Evolutionary conservation across 2,888 invertebrate genomes (phyloP).

Genomic region (Drosophila sordidapex): DNA sequence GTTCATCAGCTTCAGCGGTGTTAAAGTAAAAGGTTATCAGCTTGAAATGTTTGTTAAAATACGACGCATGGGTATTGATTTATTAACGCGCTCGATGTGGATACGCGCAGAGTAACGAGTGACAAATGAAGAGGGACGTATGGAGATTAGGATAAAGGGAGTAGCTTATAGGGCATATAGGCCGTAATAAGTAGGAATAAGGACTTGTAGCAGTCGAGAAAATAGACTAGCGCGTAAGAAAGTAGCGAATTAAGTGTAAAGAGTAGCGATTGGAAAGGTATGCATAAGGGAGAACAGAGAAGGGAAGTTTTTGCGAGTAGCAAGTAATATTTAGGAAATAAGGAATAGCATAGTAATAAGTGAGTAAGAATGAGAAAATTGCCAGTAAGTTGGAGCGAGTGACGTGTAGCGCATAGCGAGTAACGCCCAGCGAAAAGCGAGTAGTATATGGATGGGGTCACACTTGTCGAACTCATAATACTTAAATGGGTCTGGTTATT

Average conservation of each 20-base stretch:
- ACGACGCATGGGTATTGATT: conserved; percentile 72
- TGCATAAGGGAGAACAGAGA: neutral
- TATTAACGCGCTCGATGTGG: conserved; percentile 59
- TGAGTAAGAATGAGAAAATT: neutral
- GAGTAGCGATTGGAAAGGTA: neutral
- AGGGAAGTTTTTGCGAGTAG: neutral
- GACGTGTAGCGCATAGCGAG: neutral
- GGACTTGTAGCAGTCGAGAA: neutral
- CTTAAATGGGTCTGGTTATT: neutral
- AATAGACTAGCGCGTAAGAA: no score
- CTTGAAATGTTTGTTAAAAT: conserved; percentile 72
- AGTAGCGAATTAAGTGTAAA: neutral
- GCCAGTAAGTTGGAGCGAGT: neutral
- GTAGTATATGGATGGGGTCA: neutral
- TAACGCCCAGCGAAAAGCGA: neutral
- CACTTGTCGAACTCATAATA: neutral
- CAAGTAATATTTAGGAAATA: neutral
- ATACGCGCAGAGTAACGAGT: conserved; percentile 24
- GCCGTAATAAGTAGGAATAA: neutral
- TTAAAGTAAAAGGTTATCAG: conserved; percentile 77
- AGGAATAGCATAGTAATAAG: neutral
- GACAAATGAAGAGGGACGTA: neutral
- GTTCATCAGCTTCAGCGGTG: conserved; percentile 41
- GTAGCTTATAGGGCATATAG: neutral
- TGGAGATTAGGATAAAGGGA: neutral